Evolutionary conservation across 2,113 vertebrate species (phyloP), one percentile per base, ranked within the genome.

Genomic region (Toxotes jaculatrix): DNA sequence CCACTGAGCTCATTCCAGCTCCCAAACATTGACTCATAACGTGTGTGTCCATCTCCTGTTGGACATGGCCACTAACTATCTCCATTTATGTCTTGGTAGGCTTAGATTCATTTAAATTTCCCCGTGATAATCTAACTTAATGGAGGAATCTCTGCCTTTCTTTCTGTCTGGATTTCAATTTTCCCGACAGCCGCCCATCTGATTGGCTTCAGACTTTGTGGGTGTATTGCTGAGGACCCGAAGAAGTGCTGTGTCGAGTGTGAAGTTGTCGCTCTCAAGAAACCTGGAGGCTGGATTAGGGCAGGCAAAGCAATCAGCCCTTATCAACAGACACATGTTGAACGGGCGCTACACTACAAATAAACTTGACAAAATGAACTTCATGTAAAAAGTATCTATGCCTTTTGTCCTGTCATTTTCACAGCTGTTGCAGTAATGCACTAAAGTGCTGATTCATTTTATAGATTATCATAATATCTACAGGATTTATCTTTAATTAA

Each of bases 21-120:
- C 68, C 68, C 51, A 76, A 84, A 79, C 81, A 75, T 57, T 88
- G 86, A 90, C 75, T 90, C 80, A 87, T 89, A 86, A 80, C 89
- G 78, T 63, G 43, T 74, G 68, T 82, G 80, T 76, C 79, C 84
- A 65, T 88, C 83, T 89, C 43, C 36, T 73, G 53, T 77, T 70
- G 55, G 74, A 88, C 74, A 82, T 76, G 53, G 75, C 75, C 60
- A 68, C 81, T 79, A 85, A 85, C 79, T 73, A 66, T 78, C 71
- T 65, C 56, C 84, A 56, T 55, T 87, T 82, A 86, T 62, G 53
- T 65, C 61, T 53, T 36, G 11, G 23, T 70, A 31, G 21, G 10
- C 51, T 70, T 27, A 23, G 59, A 60, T 86, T 59, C 10, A 62
- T 77, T 76, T 57, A 43, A 34, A 67, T 65, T 45, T 27, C 4